phyloP scores from a whole-genome alignment of 2,888 invertebrate genomes.

The Pristionchus entomophagus region DNA sequence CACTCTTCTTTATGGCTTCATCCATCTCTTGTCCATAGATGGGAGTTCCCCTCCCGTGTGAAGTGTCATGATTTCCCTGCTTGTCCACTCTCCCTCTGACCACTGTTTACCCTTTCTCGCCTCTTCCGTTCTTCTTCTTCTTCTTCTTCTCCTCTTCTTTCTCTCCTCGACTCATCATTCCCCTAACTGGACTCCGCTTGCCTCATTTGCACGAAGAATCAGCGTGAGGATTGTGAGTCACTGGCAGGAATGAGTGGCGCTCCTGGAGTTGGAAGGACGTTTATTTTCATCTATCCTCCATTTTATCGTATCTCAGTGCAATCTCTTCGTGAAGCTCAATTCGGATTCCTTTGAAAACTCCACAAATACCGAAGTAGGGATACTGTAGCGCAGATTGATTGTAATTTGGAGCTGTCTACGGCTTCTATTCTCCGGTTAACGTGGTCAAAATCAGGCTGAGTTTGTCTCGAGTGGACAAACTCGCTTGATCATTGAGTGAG shows the following conservation, averaged over 20 bases:
- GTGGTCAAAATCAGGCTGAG: neutral
- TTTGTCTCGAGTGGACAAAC: neutral
- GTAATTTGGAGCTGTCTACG: neutral
- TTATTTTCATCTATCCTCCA: neutral
- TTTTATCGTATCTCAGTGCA: neutral
- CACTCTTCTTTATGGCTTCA: too few species aligned
- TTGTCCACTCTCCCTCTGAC: neutral
- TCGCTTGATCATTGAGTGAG: neutral
- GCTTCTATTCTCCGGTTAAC: neutral
- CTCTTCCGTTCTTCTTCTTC: conserved; percentile 39
- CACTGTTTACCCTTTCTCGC: conserved; percentile 27
- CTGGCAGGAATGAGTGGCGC: neutral
- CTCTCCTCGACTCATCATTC: too few species aligned
- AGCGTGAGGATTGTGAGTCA: neutral
- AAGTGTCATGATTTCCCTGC: conserved; percentile 40
- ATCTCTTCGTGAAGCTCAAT: neutral
- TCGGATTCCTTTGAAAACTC: neutral
- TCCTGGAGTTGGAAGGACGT: neutral
- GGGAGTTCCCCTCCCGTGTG: neutral
- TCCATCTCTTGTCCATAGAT: neutral
- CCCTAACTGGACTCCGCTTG: conserved; percentile 24
- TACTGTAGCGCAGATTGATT: neutral
- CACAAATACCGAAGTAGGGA: neutral
- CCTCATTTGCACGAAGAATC: conserved; percentile 21
- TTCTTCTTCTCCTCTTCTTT: neutral